Evolutionary conservation across 2,113 vertebrate genomes (phyloP).

Genomic region (Myotis davidii): DNA sequence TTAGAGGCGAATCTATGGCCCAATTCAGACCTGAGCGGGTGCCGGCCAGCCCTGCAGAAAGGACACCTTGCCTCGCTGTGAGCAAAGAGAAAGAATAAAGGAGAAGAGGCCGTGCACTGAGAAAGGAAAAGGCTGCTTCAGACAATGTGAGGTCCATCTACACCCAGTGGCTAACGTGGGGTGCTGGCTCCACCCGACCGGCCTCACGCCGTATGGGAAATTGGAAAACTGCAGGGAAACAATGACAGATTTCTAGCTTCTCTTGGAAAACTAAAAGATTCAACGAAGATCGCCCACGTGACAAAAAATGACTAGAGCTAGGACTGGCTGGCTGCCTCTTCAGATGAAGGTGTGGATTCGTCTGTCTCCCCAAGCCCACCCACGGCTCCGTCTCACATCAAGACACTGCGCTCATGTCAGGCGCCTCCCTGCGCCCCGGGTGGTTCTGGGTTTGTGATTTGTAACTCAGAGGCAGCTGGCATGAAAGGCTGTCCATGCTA

Average conservation of each 20-base stretch:
- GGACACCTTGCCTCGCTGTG: neutral
- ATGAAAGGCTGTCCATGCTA: neutral
- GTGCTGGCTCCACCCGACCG: neutral
- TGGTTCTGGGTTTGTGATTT: neutral
- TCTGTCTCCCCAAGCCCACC: neutral
- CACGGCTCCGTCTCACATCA: fast-evolving
- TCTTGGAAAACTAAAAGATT: neutral
- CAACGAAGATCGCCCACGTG: neutral
- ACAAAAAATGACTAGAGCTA: neutral
- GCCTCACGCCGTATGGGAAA: fast-evolving
- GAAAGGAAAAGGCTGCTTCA: neutral
- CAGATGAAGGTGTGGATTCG: neutral
- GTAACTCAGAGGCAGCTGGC: too few relatives aligned
- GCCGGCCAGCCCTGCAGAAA: neutral
- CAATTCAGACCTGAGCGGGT: neutral
- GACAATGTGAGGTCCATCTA: neutral
- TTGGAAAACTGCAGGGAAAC: neutral
- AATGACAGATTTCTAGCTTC: neutral
- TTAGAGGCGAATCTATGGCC: neutral
- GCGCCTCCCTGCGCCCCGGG: neutral
- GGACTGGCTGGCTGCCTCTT: neutral
- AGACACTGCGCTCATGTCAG: neutral
- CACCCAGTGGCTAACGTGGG: fast-evolving
- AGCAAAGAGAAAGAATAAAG: neutral
- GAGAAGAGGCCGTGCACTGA: neutral